These are phyloP conservation scores for Calameuta idolon DNA, from an alignment of 2,888 invertebrate species.

Conservation along the genomic window DNA sequence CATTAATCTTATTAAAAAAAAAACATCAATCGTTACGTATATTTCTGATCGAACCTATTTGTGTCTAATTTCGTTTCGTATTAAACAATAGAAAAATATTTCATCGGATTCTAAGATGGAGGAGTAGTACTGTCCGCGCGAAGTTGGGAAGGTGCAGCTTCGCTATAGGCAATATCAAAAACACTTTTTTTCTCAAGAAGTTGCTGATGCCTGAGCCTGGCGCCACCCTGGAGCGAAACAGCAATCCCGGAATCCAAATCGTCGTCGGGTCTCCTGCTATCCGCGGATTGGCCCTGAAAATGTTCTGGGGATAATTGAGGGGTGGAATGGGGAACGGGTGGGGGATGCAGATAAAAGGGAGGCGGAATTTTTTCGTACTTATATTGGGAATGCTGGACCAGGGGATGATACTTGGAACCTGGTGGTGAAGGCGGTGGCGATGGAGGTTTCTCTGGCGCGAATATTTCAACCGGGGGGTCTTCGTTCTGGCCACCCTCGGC, in stretches of 20 bases:
- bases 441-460: constrained; percentile 53
- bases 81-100: not conserved
- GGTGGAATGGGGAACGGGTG: constrained; percentile 55
- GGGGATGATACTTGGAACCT: constrained; percentile 73
- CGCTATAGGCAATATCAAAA: constrained; percentile 92
- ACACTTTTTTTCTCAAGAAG: constrained; percentile 88
- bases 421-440: constrained; percentile 67
- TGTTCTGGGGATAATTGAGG: constrained; percentile 50
- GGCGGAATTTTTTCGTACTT: constrained; percentile 72
- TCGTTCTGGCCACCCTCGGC: constrained; percentile 65
- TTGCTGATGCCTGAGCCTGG: constrained; percentile 65
- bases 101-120: constrained; percentile 65
- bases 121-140: constrained; percentile 84
- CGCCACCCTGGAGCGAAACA: constrained; percentile 69
- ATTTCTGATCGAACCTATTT: not conserved
- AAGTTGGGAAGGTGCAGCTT: constrained; percentile 87
- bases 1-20: not conserved
- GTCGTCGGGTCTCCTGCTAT: constrained; percentile 68
- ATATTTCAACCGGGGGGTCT: constrained; percentile 58
- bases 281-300: constrained; percentile 28
- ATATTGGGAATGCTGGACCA: constrained; percentile 83
- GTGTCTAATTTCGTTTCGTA: not conserved
- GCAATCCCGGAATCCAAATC: constrained; percentile 84
- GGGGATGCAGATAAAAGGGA: constrained; percentile 60
- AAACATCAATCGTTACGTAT: not conserved